Conservation (phyloP, 2,888 invertebrate genomes). For the Mythimna pallens region DNA sequence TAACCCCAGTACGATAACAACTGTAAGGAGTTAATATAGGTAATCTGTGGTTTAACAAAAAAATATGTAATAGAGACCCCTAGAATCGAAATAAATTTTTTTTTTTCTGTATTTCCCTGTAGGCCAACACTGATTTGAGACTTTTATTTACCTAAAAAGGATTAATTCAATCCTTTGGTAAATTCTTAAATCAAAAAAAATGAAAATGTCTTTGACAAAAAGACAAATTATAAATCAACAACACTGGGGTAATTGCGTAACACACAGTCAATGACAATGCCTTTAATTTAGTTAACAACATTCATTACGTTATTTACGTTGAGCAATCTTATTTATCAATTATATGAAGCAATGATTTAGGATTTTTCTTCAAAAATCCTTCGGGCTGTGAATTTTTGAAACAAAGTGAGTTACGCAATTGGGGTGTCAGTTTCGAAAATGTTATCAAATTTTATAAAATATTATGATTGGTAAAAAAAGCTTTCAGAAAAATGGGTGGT, state of each 20-base stretch:
- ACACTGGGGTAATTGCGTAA: neutral
- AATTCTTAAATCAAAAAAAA: neutral
- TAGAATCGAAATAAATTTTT: neutral
- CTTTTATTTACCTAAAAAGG: too few species aligned
- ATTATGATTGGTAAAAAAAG: neutral
- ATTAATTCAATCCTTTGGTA: too few species aligned
- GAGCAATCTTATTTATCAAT: neutral
- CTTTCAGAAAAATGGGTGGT: neutral
- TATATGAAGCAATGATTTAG: neutral
- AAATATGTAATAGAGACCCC: neutral
- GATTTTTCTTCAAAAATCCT: neutral
- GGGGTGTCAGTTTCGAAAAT: neutral
- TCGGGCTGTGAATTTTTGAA: neutral
- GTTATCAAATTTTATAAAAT: too few species aligned
- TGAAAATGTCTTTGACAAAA: neutral
- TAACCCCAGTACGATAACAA: neutral
- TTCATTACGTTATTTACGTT: neutral
- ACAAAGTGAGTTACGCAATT: neutral
- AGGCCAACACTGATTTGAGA: neutral
- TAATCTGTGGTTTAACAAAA: constrained; percentile 8
- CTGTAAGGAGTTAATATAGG: neutral
- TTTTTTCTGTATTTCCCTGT: neutral
- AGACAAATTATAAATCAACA: neutral
- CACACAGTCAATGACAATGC: neutral
- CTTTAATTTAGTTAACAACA: neutral